Evolutionary conservation across 1,140 invertebrate species (phyloP), one percentile per base, ranked within the genome.

Genomic region (Drosophila arizonae): DNA sequence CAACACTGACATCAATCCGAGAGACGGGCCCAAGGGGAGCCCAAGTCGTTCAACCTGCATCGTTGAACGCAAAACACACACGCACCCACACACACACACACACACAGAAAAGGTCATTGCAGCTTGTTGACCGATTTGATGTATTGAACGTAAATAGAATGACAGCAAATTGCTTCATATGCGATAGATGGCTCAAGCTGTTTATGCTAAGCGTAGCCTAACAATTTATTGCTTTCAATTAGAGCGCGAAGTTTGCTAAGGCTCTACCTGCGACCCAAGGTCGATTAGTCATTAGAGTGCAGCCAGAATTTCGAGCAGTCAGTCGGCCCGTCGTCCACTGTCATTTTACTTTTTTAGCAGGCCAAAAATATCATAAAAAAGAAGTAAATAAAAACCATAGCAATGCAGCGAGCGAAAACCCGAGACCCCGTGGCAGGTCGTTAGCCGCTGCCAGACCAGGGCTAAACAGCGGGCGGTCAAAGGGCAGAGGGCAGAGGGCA

Each of bases 281-380:
- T 79, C 84, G 79, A 81, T 86, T 86, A 87, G 79, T 87, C 82
- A 86, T 79, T 87, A 79, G 68, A 78, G 58, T 76, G 64, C 80
- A 65, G 73, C 50, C 64, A 36, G 65, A 58, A 65, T 28, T 58
- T 48, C 57, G 61, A 69, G 52, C 60, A 86, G 58, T 86, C 81
- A 85, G 33, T 0, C 81, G 73, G 21, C 1, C 2, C 21, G 21
- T 24, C 74, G 77, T 66, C 66, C 71, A 58, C 67, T 54, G 67
- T 62, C 61, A 65, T 56, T 67, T 77, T 85, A 30, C 3, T 30
- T 30, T 30, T 68, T 45, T 17, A 48, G 58, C 78, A 81, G 74
- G 73, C 74, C 61, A 66, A 67, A 68, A 79, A 70, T 73, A 70
- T 84, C 78, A 68, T 73, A 71, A 69, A 87, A 87, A 86, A 24